Percentiles rank a stretch among this genome's conserved stretches.
phyloP scores from a whole-genome alignment of 2,113 vertebrate species.

The Phrynocephalus versicolor region DNA sequence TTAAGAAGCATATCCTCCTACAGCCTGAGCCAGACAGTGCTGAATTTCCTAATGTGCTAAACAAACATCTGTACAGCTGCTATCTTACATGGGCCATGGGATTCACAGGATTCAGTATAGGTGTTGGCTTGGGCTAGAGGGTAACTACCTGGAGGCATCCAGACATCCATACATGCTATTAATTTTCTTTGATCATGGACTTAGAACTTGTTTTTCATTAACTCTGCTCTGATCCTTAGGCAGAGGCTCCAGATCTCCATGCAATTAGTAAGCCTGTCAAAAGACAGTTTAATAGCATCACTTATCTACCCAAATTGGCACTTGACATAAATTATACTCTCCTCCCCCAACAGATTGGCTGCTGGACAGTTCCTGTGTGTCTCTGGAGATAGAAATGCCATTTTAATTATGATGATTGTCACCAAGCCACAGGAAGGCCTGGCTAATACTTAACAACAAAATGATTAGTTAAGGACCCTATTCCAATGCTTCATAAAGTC shows the following conservation, averaged over 20 bases:
- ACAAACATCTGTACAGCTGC: background rate
- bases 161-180: background rate
- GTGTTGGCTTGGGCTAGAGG: background rate
- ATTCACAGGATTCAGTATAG: background rate
- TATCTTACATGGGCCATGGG: background rate
- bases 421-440: background rate
- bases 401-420: background rate
- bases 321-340: background rate
- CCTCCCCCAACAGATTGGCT: background rate
- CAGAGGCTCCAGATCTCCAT: background rate
- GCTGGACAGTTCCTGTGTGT: background rate
- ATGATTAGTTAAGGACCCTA: background rate
- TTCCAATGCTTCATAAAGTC: background rate
- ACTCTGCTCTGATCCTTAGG: background rate
- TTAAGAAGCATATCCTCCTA: background rate
- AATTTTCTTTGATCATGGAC: background rate
- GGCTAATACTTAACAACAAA: background rate
- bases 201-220: background rate
- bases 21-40: background rate
- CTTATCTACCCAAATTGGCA: constrained; percentile 27
- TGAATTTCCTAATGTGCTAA: background rate
- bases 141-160: background rate
- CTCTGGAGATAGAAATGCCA: background rate
- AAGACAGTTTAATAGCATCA: constrained; percentile 17
- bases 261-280: constrained; percentile 9